Evolutionary conservation across 2,797 vertebrate genomes (phyloP), one percentile per base, ranked within the genome.

Genomic region (Holocentrus rufus): DNA sequence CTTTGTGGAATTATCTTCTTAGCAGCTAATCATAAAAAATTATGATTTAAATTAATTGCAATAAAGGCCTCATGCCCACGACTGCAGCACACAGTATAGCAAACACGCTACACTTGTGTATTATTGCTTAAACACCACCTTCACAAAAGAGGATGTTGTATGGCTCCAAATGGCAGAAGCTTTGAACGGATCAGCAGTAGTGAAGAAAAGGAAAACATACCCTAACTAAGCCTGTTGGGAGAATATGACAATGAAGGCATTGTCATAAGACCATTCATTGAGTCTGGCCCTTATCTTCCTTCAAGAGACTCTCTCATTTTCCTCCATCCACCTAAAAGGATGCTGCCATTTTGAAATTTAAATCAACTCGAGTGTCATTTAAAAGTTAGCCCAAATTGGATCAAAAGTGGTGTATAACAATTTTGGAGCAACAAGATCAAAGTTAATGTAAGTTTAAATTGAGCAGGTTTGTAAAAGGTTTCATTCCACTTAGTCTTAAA

Each of bases 191-290:
- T 78, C 52, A 46, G 46, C 17, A 30, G 15, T 22, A 64, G 10
- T 67, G 68, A 84, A 79, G 60, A 60, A 69, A 56, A 66, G 47
- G 39, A 25, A 71, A 23, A 69, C 31, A 69, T 76, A 65, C 56
- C 23, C 44, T 62, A 50, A 71, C 50, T 53, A 57, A 61, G 42
- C 25, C 15, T 56, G 54, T 47, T 67, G 47, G 55, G 59, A 59
- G 60, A 53, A 49, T 18, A 17, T 9, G 17, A n/a, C 17, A 1
- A 57, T 60, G 3, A 20, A 74, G 31, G 49, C 44, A 64, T 65
- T 65, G 58, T 50, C 18, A 47, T 67, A 71, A 79, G 65, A 22
- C 13, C 4, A 56, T 66, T 57, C 7, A 20, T 34, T 64, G 27
- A 67, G n/a, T 72, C 39, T 58, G 47, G 36, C n/a, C n/a, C 14